Percentiles rank a stretch among this genome's conserved stretches.
phyloP scores from a whole-genome alignment of 2,888 invertebrate species.

The Rhopalosiphum nymphaeae region DNA sequence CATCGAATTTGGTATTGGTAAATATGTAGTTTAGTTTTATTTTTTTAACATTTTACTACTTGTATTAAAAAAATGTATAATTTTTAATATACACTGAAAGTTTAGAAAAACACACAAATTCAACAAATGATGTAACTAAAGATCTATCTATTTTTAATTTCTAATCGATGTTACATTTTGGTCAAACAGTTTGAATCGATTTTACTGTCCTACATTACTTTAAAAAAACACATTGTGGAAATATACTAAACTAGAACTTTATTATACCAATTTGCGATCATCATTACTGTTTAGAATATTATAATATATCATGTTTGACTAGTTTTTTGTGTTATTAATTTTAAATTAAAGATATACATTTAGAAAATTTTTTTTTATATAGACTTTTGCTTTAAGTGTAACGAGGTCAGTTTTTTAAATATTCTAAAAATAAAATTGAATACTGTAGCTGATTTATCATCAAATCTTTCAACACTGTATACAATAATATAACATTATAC shows the following conservation, averaged over 20 bases:
- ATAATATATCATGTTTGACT: neutral
- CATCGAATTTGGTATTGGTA: neutral
- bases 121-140: neutral
- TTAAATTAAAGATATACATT: neutral
- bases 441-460: neutral
- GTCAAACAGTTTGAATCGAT: neutral
- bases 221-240: neutral
- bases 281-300: neutral
- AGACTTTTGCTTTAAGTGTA: neutral
- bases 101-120: neutral
- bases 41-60: neutral
- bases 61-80: neutral
- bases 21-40: neutral
- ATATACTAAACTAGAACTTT: too few relatives aligned
- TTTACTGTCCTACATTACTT: neutral
- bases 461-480: neutral
- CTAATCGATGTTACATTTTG: neutral
- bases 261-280: neutral
- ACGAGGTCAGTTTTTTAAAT: neutral
- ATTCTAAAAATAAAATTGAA: neutral
- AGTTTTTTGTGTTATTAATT: neutral
- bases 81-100: neutral
- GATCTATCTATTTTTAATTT: neutral
- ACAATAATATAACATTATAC: too few relatives aligned
- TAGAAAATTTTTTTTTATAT: neutral